Evolutionary conservation across 2,888 invertebrate genomes (phyloP).

Genomic region (Zygogramma bicolorata): DNA sequence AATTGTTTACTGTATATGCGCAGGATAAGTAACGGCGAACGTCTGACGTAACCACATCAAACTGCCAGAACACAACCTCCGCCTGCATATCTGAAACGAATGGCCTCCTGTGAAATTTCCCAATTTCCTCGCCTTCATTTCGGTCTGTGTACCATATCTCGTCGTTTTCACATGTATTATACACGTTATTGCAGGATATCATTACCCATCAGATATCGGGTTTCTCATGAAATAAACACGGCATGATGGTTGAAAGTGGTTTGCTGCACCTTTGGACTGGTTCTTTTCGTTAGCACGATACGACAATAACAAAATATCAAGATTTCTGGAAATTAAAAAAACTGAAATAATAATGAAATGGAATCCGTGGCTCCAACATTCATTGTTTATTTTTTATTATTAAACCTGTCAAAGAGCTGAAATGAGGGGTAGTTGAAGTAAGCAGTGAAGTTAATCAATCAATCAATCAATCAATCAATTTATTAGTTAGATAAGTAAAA

Average conservation of each 20-base stretch:
- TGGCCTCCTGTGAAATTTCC: background rate
- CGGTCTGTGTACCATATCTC: background rate
- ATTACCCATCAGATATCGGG: background rate
- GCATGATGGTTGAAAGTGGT: background rate
- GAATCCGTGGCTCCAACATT: too few relatives aligned
- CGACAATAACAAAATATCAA: too few relatives aligned
- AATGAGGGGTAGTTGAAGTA: too few relatives aligned
- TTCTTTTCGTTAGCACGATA: too few relatives aligned
- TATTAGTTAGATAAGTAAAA: too few relatives aligned
- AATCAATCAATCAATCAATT: too few relatives aligned
- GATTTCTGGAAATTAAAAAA: too few relatives aligned
- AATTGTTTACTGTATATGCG: background rate
- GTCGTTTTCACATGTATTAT: background rate
- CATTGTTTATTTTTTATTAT: too few relatives aligned
- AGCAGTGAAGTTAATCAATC: too few relatives aligned
- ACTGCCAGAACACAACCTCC: background rate
- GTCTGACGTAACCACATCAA: background rate
- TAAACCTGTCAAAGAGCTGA: too few relatives aligned
- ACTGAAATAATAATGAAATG: too few relatives aligned
- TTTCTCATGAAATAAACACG: background rate
- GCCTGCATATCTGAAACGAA: background rate
- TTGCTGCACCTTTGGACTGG: background rate
- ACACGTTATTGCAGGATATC: background rate
- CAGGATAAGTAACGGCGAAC: conserved; percentile 2
- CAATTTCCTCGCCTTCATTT: conserved; percentile 9